Base-by-base conservation (phyloP, 2,113 vertebrate species). In the Balaeniceps rex region DNA sequence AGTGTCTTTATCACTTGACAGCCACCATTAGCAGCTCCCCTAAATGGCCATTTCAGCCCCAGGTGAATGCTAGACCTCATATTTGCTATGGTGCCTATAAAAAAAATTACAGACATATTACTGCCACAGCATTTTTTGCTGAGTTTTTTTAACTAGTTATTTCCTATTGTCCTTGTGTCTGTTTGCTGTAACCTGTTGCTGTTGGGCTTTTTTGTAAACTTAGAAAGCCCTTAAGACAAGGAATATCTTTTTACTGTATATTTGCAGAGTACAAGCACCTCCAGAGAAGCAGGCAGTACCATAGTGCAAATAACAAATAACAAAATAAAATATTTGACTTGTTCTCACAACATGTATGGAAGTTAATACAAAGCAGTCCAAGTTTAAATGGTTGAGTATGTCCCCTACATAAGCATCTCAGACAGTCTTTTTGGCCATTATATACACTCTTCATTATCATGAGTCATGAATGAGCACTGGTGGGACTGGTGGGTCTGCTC, bases 251-350 rank as follows among this genome's bases (percentile, higher is more conserved):
- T 88, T 70, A 49, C 16, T 49, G 5, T 54, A 8, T 23, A 19
- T 74, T 85, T 93, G 31, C 19, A 49, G 19, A 31, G 29, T 38
- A n/a, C 5, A 38, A 51, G 33, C 25, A 58, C 24, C 49, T 4
- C 10, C 0, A 0, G 52, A n/a, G 19, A 66, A 44, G 13, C 31
- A 74, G 44, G 24, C 4, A 66, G 49, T 21, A 61, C 13, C 68
- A 55, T 23, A 54, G 22, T 38, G 28, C 60, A 89, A 77, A 70
- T n/a, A 78, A 42, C 10, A 84, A 83, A n/a, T 5, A 46, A 29
- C 22, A 70, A 60, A 87, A 71, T 19, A 31, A 58, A 91, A 36
- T 28, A 29, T 12, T 14, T 57, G 14, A n/a, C 0, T 2, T 52
- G 8, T 64, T 94, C 19, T 83, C 22, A 58, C 16, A 88, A 14